These are phyloP conservation scores for Ceratina australensis DNA, from an alignment of 1,140 invertebrate genomes.

Conservation along the genomic window DNA sequence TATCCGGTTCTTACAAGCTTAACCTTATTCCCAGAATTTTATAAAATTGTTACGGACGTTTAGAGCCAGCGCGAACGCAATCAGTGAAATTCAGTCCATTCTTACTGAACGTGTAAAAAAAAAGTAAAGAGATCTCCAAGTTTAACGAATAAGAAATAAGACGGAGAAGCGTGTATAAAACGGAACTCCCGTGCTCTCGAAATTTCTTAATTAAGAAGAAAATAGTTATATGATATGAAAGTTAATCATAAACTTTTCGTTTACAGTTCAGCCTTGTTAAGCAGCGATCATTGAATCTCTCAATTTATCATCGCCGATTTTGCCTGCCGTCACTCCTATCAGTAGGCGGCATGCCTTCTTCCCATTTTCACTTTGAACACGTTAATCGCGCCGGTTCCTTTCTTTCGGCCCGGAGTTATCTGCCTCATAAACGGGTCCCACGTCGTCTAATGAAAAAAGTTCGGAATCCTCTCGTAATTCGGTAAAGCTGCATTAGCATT, in stretches of 20 bases:
- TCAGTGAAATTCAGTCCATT: too few species aligned
- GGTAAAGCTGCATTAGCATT: conserved; percentile 7
- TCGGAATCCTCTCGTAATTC: not conserved
- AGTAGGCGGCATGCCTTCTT: not conserved
- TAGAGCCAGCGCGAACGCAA: too few species aligned
- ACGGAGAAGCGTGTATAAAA: too few species aligned
- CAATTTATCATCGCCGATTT: too few species aligned
- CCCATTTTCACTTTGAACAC: not conserved
- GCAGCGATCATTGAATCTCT: too few species aligned
- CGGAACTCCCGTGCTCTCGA: not conserved
- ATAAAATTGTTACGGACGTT: too few species aligned
- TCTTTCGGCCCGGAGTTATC: not conserved
- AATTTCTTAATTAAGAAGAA: not conserved
- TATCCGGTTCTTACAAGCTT: not conserved
- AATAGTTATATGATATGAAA: not conserved
- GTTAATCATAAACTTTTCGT: not conserved
- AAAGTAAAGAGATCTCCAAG: too few species aligned
- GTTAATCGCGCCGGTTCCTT: conserved; percentile 8
- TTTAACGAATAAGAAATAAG: too few species aligned
- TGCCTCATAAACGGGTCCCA: not conserved
- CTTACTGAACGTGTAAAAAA: too few species aligned
- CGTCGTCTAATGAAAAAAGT: conserved; percentile 31
- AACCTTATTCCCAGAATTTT: too few species aligned
- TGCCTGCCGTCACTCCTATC: too few species aligned
- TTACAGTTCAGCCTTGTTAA: not conserved